Evolutionary conservation across 2,113 vertebrate species (phyloP).

Genomic region (Erythrolamprus reginae): DNA sequence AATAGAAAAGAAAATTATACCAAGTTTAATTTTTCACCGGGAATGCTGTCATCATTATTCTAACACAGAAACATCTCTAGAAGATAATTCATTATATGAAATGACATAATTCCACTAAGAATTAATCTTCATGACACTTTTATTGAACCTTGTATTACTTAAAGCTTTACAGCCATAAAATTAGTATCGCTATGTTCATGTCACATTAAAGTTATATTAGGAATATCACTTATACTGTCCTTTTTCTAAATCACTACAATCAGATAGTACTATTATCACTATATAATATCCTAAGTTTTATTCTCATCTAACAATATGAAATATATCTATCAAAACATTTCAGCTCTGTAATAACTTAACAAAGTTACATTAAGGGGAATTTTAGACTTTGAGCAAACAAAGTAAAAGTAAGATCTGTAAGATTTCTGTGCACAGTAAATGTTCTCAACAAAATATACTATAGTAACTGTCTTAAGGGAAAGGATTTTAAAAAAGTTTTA

Average conservation of each 20-base stretch:
- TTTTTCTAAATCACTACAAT: slow-evolving; percentile 59
- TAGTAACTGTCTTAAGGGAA: neutral
- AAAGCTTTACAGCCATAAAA: slow-evolving; percentile 61
- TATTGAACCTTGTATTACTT: slow-evolving; percentile 54
- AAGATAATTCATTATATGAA: slow-evolving; percentile 57
- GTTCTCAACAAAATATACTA: neutral
- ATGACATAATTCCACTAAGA: slow-evolving; percentile 55
- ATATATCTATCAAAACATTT: slow-evolving; percentile 25
- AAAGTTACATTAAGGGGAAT: slow-evolving; percentile 24
- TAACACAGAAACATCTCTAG: slow-evolving; percentile 31
- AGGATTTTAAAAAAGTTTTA: neutral
- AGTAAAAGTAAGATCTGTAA: neutral
- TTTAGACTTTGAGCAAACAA: neutral
- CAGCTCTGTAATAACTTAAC: slow-evolving; percentile 8
- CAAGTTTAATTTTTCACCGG: slow-evolving; percentile 31
- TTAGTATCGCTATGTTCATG: slow-evolving; percentile 56
- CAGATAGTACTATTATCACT: slow-evolving; percentile 61
- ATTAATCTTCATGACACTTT: slow-evolving; percentile 60
- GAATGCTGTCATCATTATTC: slow-evolving; percentile 22
- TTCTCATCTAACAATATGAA: slow-evolving; percentile 27
- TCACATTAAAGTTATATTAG: slow-evolving; percentile 55
- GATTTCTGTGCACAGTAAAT: neutral
- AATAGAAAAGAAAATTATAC: slow-evolving; percentile 28
- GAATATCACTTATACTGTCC: slow-evolving; percentile 58
- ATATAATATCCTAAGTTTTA: slow-evolving; percentile 50